These are phyloP conservation scores for Spinibarbus caldwelli DNA, from an alignment of 2,797 vertebrate species.

Conservation along the genomic window DNA sequence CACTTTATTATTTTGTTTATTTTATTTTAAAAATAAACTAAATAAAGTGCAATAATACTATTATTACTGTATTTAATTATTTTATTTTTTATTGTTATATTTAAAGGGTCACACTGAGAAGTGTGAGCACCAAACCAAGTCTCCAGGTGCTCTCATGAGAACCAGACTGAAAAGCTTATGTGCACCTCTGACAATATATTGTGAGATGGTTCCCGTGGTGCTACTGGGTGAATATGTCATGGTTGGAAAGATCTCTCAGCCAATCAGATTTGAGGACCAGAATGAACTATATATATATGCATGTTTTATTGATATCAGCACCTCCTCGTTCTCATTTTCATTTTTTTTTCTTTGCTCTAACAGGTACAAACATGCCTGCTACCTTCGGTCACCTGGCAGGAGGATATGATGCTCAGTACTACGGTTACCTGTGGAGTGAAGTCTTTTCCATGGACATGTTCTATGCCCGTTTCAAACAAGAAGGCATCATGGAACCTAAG, in stretches of 20 bases:
- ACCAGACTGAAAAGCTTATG: too few species aligned
- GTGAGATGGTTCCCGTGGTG: neutral
- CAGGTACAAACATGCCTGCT: slow-evolving; percentile 96
- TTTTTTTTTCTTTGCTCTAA: neutral
- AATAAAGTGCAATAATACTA: too few species aligned
- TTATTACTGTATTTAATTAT: too few species aligned
- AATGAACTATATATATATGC: neutral
- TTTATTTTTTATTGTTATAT: neutral
- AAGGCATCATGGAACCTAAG: slow-evolving; percentile 92
- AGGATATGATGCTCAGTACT: slow-evolving; percentile 96
- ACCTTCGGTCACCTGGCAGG: slow-evolving; percentile 96
- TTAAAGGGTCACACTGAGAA: neutral
- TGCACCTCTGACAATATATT: neutral
- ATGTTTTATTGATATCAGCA: neutral
- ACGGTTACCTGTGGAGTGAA: slow-evolving; percentile 97
- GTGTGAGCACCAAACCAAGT: neutral
- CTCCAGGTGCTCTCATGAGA: neutral
- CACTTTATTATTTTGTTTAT: too few species aligned
- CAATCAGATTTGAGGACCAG: neutral
- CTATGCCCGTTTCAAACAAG: slow-evolving; percentile 91
- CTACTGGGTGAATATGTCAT: neutral
- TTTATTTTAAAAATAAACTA: too few species aligned
- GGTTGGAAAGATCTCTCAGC: neutral
- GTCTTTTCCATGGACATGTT: slow-evolving; percentile 99
- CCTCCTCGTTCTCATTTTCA: neutral